Evolutionary conservation across 2,113 vertebrate species (phyloP).

Genomic region (Ictalurus furcatus): DNA sequence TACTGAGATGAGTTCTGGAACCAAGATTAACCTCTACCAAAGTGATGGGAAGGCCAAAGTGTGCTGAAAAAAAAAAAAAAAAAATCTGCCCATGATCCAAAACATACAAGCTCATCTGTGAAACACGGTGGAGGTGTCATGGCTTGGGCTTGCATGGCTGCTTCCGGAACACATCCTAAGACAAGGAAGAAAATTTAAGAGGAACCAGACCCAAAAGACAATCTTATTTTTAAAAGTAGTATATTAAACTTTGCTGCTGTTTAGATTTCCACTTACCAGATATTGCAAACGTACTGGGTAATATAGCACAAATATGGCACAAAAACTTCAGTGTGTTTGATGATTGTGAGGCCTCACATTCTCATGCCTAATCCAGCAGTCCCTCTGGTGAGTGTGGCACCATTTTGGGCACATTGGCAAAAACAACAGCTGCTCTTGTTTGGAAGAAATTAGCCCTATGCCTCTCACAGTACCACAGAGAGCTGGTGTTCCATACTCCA

Average conservation of each 20-base stretch:
- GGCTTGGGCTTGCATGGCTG: no score
- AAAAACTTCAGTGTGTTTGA: neutral
- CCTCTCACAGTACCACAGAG: constrained; percentile 4
- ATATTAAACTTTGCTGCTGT: neutral
- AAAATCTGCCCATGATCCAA: no score
- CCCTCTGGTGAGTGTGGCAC: constrained; percentile 56
- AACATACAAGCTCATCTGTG: no score
- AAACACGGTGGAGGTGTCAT: no score
- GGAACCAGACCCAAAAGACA: neutral
- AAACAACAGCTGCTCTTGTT: constrained; percentile 65
- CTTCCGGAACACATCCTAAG: no score
- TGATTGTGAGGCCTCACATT: neutral
- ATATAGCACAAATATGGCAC: neutral
- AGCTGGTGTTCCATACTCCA: neutral
- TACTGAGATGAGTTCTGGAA: no score
- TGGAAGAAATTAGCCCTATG: constrained; percentile 37
- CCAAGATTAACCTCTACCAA: no score
- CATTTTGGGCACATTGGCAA: constrained; percentile 43
- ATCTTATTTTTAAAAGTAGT: neutral
- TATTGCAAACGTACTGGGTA: neutral
- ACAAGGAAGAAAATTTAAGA: neutral
- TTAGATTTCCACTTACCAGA: neutral
- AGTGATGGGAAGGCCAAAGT: no score
- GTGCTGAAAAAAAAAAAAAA: no score
- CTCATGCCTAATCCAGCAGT: neutral